Evolutionary conservation across 2,113 vertebrate species (phyloP).

Genomic region (Oophaga pumilio): DNA sequence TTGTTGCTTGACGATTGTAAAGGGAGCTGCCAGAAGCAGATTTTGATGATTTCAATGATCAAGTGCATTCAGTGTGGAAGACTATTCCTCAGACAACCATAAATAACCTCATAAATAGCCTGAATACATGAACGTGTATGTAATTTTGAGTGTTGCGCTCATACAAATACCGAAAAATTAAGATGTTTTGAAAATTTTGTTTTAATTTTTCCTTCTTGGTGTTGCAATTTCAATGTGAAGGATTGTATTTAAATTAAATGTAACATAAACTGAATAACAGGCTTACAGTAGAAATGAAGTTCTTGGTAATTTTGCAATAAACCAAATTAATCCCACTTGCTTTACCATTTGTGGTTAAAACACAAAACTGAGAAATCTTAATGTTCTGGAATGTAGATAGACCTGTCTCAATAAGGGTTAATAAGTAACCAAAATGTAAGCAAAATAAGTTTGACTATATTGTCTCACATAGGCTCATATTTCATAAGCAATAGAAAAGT

Average conservation of each 20-base stretch:
- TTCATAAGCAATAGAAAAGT: not conserved
- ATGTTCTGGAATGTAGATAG: not conserved
- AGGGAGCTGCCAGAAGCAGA: too few species aligned
- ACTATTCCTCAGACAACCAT: too few species aligned
- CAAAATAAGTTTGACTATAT: not conserved
- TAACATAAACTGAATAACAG: not conserved
- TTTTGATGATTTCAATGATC: too few species aligned
- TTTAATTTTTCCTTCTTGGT: too few species aligned
- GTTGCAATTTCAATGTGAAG: too few species aligned
- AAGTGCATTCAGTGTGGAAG: too few species aligned
- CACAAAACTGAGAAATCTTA: not conserved
- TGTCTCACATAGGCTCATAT: slow-evolving; percentile 9
- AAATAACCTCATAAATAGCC: too few species aligned
- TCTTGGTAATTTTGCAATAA: not conserved
- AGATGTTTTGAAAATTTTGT: too few species aligned
- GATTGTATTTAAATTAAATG: not conserved
- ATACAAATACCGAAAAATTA: too few species aligned
- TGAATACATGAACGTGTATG: too few species aligned
- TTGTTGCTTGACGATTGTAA: too few species aligned
- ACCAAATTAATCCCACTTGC: not conserved
- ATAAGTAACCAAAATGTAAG: not conserved
- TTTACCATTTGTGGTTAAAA: not conserved
- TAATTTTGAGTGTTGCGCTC: too few species aligned
- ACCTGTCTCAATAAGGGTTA: not conserved
- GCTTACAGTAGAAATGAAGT: not conserved